phyloP scores from a whole-genome alignment of 2,797 vertebrate genomes.

The Poecilia gillii region DNA sequence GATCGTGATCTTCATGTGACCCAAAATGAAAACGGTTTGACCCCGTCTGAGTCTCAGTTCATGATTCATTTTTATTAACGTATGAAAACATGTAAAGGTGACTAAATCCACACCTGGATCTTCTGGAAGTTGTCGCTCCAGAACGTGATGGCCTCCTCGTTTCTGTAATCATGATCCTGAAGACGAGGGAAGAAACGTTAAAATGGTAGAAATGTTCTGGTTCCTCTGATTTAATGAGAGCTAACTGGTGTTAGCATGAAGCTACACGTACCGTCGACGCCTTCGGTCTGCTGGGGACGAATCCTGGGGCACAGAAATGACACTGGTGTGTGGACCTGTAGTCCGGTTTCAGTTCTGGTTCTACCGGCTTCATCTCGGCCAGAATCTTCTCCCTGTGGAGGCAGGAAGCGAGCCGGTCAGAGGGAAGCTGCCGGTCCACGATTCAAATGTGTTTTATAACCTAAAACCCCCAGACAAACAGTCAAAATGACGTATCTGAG shows the following conservation, averaged over 20 bases:
- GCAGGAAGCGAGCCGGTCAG: conserved; percentile 2
- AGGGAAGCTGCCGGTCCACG: not conserved
- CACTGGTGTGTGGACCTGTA: conserved; percentile 67
- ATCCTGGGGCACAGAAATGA: conserved; percentile 73
- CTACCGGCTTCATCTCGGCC: conserved; percentile 41
- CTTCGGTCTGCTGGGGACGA: conserved; percentile 52
- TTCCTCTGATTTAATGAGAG: not conserved
- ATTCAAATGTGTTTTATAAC: not conserved
- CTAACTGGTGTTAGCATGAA: not conserved
- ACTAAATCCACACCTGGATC: conserved; percentile 66
- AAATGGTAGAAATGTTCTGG: not conserved
- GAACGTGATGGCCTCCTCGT: conserved; percentile 76
- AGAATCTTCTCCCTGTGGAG: conserved; percentile 70
- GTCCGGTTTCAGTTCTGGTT: conserved; percentile 44
- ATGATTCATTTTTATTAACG: not conserved
- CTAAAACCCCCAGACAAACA: not conserved
- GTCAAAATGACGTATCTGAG: not conserved
- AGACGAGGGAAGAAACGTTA: conserved; percentile 16
- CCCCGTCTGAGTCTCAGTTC: not conserved
- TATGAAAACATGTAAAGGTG: not conserved
- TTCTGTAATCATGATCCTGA: conserved; percentile 74
- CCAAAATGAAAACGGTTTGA: no score
- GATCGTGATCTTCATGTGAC: no score
- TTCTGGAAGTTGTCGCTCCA: conserved; percentile 79
- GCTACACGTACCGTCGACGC: conserved; percentile 51